Evolutionary conservation across 2,888 invertebrate species (phyloP).

Genomic region (Camponotus fellah): DNA sequence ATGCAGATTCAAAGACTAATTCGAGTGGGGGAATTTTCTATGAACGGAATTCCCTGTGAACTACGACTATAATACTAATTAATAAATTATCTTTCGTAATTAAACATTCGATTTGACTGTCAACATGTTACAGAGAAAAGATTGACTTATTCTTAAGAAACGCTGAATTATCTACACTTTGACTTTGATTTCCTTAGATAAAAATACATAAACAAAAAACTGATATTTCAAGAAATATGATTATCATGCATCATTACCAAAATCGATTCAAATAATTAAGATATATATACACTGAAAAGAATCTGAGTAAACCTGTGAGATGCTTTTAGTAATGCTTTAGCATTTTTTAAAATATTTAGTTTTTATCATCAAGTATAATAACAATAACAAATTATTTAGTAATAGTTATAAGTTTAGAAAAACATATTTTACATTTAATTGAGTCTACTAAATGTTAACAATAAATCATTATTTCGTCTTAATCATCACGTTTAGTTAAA

Average conservation of each 20-base stretch:
- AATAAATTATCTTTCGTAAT: too few relatives aligned
- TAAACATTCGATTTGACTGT: neutral
- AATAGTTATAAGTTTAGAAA: too few relatives aligned
- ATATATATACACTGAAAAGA: neutral
- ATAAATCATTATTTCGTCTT: too few relatives aligned
- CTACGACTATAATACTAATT: neutral
- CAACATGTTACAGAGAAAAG: neutral
- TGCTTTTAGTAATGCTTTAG: too few relatives aligned
- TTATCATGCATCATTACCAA: neutral
- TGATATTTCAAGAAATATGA: neutral
- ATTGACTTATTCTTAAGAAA: slow-evolving; percentile 6
- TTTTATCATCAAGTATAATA: too few relatives aligned
- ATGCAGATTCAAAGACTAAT: slow-evolving; percentile 43
- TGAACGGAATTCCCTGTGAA: neutral
- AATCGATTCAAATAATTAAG: neutral
- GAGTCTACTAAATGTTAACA: too few relatives aligned
- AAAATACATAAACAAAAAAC: neutral
- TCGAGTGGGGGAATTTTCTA: neutral
- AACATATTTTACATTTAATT: too few relatives aligned
- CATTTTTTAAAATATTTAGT: too few relatives aligned
- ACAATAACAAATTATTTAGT: too few relatives aligned
- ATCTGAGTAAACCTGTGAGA: too few relatives aligned
- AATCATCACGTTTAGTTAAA: too few relatives aligned
- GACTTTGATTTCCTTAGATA: neutral
- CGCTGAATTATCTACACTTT: neutral